Base-by-base conservation (phyloP, 2,113 vertebrate genomes). In the Leucoraja erinaceus region DNA sequence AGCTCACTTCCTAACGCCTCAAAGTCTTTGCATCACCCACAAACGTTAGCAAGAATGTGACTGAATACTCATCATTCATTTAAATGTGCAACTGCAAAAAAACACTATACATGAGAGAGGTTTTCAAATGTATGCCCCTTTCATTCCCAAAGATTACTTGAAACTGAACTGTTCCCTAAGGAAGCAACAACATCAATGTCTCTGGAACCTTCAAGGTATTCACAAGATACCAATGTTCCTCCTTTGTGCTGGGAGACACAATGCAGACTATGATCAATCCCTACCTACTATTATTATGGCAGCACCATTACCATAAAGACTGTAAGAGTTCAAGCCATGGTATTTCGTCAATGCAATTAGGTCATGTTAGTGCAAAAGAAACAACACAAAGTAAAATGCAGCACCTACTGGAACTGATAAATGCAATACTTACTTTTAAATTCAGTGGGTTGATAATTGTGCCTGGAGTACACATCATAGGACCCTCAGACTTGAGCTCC, bases 401-500 rank as follows among this genome's bases (percentile, higher is more conserved):
- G 66, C 16, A 16, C 63, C 14, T 66, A 18, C 70, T 72, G 22
- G 22, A 72, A 25, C 70, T 3, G 18, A 20, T 72, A 72, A 72
- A 22, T 72, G 70, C 18, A 72, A 74, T 91, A 93, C 95, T 95
- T 94, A 99, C 98, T 94, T 98, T 97, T 76, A 99, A 96, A 93
- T 97, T 98, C 93, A 98, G 93, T 0, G 98, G 97, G 95, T 99
- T 99, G 96, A 99, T 97, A 94, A 97, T 96, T 86, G 95, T 94
- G 94, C 98, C 97, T 0, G 96, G 97, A 94, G 97, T 98, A 94
- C 99, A 99, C 95, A 98, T 98, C 97, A 99, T 98, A n/a, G 98
- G 97, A 2, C 99, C 99, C 28, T 99, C 98, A 1, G 98, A 97
- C 38, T 98, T 97, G 22, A 96, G 98, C 77, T 96, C 96, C 74